Evolutionary conservation across 2,888 invertebrate species (phyloP), one percentile per base, ranked within the genome.

Genomic region (Pristionchus mayeri): DNA sequence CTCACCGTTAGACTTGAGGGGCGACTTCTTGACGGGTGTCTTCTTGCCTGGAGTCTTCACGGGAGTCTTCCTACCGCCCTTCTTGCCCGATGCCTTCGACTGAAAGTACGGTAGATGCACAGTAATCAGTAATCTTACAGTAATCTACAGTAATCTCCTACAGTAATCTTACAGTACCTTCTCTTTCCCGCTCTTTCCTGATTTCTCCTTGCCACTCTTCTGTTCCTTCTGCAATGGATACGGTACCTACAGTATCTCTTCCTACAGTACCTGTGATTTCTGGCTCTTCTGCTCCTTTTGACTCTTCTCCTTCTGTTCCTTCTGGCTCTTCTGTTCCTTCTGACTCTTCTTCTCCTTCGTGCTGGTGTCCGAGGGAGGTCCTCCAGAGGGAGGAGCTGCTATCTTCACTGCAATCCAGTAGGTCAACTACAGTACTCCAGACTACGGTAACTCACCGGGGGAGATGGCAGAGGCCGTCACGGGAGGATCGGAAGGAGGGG

Each of bases 31-130:
- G 34, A 44, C 71, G n/a, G 71, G 71, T 24, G 71, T 40, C 40
- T 71, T 71, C 71, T 71, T 71, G 18, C 11, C 71, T n/a, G 71
- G 71, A n/a, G 71, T 40, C 40, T 71, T 71, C 71, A 40, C 40
- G 9, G 18, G 40, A 44, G 71, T 37, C 7, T 37, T 71, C 37
- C 40, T 71, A 40, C 24, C 40, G 3, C 40, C 71, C 37, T 30
- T 13, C 18, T 63, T 40, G 37, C n/a, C 44, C n/a, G 40, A 24
- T 13, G 63, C 24, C 71, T 71, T 71, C 24, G 71, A 71, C 71
- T 71, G 71, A n/a, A 71, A 71, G 40, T 40, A 44, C 2, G 24
- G 24, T 71, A 44, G 44, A 71, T 71, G n/a, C 37, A 37, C 37
- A n/a, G n/a, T n/a, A n/a, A n/a, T n/a, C n/a, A n/a, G n/a, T n/a